Conservation (phyloP, 2,797 vertebrate genomes). For the Phataginus tetradactyla region DNA sequence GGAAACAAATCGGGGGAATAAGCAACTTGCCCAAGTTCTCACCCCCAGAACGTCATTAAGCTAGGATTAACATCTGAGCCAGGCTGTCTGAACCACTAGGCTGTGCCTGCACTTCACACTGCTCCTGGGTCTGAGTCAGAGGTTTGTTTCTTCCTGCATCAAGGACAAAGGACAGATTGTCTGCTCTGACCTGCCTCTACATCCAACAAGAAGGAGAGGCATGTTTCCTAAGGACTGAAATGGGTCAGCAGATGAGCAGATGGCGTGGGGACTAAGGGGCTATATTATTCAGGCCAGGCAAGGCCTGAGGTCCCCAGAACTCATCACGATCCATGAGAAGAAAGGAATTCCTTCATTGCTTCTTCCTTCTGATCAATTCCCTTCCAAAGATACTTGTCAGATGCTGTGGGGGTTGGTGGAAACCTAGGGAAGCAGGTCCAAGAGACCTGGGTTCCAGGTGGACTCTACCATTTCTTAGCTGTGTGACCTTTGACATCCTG, state of each 20-base stretch:
- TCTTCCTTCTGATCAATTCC: background rate
- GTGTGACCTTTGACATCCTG: background rate
- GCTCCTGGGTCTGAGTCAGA: background rate
- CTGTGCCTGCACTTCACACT: background rate
- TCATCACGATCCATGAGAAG: background rate
- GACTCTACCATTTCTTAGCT: background rate
- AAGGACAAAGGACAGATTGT: background rate
- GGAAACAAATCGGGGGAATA: constrained; percentile 17
- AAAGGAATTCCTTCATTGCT: background rate
- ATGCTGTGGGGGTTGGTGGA: background rate
- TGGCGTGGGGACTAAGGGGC: too few species aligned
- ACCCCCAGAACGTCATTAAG: background rate
- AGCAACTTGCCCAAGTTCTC: background rate
- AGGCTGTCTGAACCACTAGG: background rate
- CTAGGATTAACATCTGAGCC: background rate
- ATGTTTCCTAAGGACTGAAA: background rate
- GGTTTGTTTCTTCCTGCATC: background rate
- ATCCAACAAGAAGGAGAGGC: background rate
- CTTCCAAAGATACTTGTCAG: background rate
- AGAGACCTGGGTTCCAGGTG: background rate
- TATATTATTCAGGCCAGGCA: background rate
- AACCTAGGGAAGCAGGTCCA: background rate
- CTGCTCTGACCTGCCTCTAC: background rate
- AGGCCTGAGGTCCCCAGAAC: background rate
- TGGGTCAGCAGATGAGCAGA: background rate